Evolutionary conservation across 2,113 vertebrate species (phyloP).

Genomic region (Axis porcinus): DNA sequence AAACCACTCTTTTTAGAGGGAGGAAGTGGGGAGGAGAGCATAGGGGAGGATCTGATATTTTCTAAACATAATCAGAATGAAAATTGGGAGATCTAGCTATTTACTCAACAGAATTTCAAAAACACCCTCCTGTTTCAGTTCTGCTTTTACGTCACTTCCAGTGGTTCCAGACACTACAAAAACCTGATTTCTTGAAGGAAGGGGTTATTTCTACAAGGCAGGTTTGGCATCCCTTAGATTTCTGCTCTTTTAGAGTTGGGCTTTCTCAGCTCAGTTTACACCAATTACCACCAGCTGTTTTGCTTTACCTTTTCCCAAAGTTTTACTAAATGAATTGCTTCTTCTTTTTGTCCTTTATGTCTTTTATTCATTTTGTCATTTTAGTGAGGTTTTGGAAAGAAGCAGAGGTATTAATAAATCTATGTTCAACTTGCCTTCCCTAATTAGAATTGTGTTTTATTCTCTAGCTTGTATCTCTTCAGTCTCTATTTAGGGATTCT

Average conservation of each 20-base stretch:
- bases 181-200: background rate
- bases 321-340: background rate
- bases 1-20: background rate
- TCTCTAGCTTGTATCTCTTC: background rate
- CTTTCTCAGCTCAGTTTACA: background rate
- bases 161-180: background rate
- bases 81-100: background rate
- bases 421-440: background rate
- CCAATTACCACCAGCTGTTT: background rate
- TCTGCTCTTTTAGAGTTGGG: background rate
- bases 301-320: background rate
- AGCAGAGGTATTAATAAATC: background rate
- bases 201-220: background rate
- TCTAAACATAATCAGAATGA: background rate
- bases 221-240: background rate
- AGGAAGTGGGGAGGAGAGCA: fast-evolving
- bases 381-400: background rate
- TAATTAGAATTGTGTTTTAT: background rate
- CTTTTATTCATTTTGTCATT: background rate
- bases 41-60: background rate
- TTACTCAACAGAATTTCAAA: background rate
- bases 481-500: background rate
- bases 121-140: background rate
- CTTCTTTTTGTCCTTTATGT: background rate
- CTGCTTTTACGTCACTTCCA: background rate